Conservation (phyloP, 2,888 invertebrate species). For the Rhyacophila evoluta region DNA sequence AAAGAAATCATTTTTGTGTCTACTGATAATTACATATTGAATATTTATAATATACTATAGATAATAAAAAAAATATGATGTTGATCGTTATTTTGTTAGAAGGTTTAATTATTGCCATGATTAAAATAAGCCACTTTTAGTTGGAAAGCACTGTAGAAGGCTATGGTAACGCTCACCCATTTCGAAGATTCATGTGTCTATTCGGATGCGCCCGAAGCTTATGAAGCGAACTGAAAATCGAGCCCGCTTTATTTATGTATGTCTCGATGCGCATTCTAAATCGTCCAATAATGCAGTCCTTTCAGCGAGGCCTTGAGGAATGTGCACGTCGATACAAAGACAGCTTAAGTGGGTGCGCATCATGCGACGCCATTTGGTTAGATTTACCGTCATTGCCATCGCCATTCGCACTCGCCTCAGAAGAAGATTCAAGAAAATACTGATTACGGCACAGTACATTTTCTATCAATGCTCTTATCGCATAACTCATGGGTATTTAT, state of each 20-base stretch:
- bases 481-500: too few relatives aligned
- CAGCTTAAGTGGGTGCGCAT: not conserved
- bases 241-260: conserved; percentile 49
- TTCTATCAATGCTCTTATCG: too few relatives aligned
- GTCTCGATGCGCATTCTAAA: conserved; percentile 48
- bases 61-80: too few relatives aligned
- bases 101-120: too few relatives aligned
- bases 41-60: too few relatives aligned
- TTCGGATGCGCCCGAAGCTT: conserved; percentile 32
- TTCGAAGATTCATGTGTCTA: conserved; percentile 50
- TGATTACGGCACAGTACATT: too few relatives aligned
- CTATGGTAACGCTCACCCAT: conserved; percentile 43
- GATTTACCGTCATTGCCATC: not conserved
- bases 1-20: too few relatives aligned
- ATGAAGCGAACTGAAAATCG: conserved; percentile 37
- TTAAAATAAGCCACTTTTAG: not conserved
- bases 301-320: conserved; percentile 41
- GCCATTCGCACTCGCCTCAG: not conserved
- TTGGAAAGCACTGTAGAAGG: not conserved
- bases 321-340: conserved; percentile 28
- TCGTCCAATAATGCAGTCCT: conserved; percentile 52
- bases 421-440: not conserved
- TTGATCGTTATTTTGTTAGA: too few relatives aligned
- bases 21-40: too few relatives aligned
- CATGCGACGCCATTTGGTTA: not conserved